phyloP scores from a whole-genome alignment of 2,113 vertebrate species.

The Hippolais icterina region DNA sequence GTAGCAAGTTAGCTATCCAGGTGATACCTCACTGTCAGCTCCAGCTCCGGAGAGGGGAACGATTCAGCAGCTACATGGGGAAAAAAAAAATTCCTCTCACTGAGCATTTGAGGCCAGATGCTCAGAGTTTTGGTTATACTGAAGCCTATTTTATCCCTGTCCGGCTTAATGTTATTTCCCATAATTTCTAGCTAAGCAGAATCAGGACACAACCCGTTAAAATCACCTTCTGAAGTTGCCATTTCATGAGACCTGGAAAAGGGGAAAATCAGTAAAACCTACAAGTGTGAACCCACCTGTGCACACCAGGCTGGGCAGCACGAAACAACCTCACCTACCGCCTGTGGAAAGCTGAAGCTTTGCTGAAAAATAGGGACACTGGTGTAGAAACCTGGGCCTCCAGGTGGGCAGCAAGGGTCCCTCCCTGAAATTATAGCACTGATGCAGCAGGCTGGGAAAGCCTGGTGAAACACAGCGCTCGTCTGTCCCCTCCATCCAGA shows the following conservation, averaged over 20 bases:
- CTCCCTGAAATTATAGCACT: accelerated
- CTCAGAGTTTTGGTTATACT: neutral
- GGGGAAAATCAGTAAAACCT: neutral
- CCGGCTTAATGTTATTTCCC: neutral
- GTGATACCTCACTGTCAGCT: neutral
- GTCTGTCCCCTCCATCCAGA: neutral
- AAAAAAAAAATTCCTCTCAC: neutral
- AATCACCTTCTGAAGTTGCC: neutral
- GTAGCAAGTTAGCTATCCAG: neutral
- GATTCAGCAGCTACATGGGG: neutral
- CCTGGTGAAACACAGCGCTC: accelerated
- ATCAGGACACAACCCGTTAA: neutral
- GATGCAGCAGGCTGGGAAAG: neutral
- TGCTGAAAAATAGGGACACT: neutral
- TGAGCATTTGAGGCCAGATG: neutral
- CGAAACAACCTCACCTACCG: neutral
- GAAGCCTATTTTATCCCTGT: neutral
- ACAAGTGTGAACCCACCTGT: neutral
- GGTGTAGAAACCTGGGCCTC: neutral
- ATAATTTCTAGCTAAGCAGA: neutral
- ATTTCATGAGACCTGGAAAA: neutral
- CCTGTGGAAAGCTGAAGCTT: neutral
- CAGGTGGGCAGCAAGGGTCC: neutral
- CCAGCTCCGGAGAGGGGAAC: neutral
- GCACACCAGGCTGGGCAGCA: neutral